Base-by-base conservation (phyloP, 2,888 invertebrate species). In the Nudaria mundana region DNA sequence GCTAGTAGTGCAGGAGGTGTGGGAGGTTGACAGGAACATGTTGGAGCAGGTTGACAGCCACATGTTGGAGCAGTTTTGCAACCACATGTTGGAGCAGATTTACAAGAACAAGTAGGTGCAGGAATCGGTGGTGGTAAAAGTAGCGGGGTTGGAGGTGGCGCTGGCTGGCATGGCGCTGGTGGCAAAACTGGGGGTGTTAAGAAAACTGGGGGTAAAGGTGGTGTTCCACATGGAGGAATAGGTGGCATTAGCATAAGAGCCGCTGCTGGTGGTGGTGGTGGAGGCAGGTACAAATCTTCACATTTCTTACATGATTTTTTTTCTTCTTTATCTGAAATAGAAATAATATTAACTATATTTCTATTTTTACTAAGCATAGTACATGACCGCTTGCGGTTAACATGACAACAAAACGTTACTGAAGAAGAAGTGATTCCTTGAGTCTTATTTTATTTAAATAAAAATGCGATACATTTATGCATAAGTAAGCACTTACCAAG, bases 241-340 rank as follows among this genome's bases (percentile, higher is more conserved):
- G 81, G 76, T 7, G 84, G 84, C 72, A 83, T 65, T 41, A 85
- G 44, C 34, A 85, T 64, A 7, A 84, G 77, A 0, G 83, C 79
- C 0, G 76, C 61, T 3, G 81, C 79, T 0, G 32, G 32, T 5
- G 71, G 71, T 7, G 70, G 66, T 1, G 65, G 72, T 7, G 71
- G 76, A 14, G 66, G 35, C 2, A 54, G 41, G n/a, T n/a, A n/a
- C 8, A 57, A 33, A 12, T 66, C 62, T 18, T 57, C 52, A 13
- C 39, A 63, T 36, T 40, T 49, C 30, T 24, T 50, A 29, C 70
- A 71, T 37, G 50, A 37, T 18, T 63, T 52, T 48, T 60, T 59
- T 5, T 60, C 61, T n/a, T 60, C 62, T 43, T 66, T 62, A 39
- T 56, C 63, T 60, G 52, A 2, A 45, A 50, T 37, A 35, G 5